phyloP scores from a whole-genome alignment of 2,113 vertebrate species.

The Notarius lentiginosus region DNA sequence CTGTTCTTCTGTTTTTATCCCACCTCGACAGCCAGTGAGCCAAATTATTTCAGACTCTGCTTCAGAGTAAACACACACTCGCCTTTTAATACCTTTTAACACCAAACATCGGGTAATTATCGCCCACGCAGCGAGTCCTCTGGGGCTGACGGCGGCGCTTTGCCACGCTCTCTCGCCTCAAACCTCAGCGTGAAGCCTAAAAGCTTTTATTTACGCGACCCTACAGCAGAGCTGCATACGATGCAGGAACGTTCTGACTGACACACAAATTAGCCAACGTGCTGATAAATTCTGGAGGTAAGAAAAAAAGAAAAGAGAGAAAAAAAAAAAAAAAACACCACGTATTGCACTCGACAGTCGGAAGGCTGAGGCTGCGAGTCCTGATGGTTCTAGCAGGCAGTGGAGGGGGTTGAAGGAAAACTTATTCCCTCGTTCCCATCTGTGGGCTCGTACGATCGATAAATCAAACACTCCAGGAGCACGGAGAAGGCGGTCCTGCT shows the following conservation, averaged over 20 bases:
- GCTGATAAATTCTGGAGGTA: background rate
- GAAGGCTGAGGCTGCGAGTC: background rate
- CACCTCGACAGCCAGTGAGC: background rate
- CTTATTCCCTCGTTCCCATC: background rate
- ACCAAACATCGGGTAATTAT: constrained; percentile 47
- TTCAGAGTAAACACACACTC: background rate
- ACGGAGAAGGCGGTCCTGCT: background rate
- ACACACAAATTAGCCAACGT: constrained; percentile 9
- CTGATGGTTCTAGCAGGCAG: constrained; percentile 4
- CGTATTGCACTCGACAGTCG: background rate
- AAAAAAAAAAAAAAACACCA: background rate
- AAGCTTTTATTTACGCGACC: constrained; percentile 6
- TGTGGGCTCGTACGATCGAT: background rate
- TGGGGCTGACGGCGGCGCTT: background rate
- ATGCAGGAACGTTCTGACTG: background rate
- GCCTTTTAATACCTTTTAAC: constrained; percentile 46
- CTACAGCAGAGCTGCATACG: background rate
- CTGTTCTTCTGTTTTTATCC: background rate
- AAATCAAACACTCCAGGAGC: background rate
- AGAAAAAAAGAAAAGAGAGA: background rate
- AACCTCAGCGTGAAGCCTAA: background rate
- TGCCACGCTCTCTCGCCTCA: background rate
- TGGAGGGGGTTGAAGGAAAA: background rate
- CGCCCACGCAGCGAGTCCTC: constrained; percentile 23
- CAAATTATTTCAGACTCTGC: background rate